Evolutionary conservation across 2,888 invertebrate species (phyloP).

Genomic region (Slavum lentiscoides): DNA sequence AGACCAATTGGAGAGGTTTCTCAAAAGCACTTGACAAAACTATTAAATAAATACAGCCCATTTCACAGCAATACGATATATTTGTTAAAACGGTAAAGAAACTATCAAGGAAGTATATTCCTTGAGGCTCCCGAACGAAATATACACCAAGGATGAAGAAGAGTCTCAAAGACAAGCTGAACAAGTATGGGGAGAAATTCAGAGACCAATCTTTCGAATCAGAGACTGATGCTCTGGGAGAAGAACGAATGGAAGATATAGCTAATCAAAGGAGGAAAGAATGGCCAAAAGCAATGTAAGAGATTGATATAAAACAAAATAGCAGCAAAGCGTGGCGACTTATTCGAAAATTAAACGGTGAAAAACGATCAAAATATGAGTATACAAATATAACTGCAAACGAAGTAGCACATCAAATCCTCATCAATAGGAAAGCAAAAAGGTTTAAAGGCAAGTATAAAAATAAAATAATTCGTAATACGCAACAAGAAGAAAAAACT

Average conservation of each 20-base stretch:
- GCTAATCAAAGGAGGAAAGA: conserved; percentile 1
- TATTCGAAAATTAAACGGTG: conserved; percentile 1
- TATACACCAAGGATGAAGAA: conserved; percentile 28
- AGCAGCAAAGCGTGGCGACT: conserved; percentile 5
- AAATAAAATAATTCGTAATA: not conserved
- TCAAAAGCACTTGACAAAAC: conserved; percentile 10
- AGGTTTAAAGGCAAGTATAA: not conserved
- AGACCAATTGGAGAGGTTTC: conserved; percentile 19
- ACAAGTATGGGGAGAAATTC: conserved; percentile 5
- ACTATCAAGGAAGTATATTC: conserved; percentile 21
- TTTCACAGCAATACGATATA: conserved; percentile 3
- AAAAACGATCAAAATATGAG: not conserved
- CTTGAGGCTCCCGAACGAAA: conserved; percentile 18
- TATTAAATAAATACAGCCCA: conserved; percentile 4
- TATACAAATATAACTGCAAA: not conserved
- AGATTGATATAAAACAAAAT: not conserved
- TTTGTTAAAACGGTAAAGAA: conserved; percentile 23
- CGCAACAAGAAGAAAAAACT: not conserved
- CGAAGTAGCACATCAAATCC: not conserved
- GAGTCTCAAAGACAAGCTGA: conserved; percentile 6
- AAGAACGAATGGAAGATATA: conserved; percentile 9
- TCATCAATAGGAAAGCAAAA: not conserved
- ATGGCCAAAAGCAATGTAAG: not conserved
- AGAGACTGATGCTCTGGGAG: conserved; percentile 4
- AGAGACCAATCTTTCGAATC: not conserved